These are phyloP conservation scores for Mesoclemmys tuberculata DNA, from an alignment of 2,113 vertebrate genomes.

Conservation along the genomic window DNA sequence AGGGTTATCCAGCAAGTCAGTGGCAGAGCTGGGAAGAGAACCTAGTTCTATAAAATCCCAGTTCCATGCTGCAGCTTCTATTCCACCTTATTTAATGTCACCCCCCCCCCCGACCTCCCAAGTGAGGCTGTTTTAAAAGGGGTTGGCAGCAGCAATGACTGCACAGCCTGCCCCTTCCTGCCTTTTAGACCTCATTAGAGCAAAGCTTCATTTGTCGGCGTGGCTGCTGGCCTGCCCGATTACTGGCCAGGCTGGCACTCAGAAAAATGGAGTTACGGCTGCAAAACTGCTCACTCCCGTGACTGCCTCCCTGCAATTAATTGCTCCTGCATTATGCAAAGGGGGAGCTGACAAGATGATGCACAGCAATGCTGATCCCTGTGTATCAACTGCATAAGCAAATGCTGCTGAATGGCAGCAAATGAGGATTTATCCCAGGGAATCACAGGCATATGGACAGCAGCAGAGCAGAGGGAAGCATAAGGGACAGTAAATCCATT, in stretches of 20 bases:
- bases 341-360: not conserved
- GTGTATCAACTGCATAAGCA: not conserved
- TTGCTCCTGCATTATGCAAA: not conserved
- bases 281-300: not conserved
- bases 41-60: not conserved
- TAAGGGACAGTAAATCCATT: not conserved
- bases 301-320: not conserved
- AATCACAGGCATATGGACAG: not conserved
- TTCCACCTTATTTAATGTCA: not conserved
- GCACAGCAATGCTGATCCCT: not conserved
- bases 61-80: not conserved
- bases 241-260: not conserved
- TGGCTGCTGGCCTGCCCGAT: not conserved
- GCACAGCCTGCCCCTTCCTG: not conserved
- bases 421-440: not conserved
- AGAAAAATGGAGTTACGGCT: not conserved
- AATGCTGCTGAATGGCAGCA: not conserved
- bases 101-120: no score
- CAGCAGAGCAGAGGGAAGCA: not conserved
- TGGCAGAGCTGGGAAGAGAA: not conserved
- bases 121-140: not conserved
- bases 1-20: not conserved
- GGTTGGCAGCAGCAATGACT: not conserved
- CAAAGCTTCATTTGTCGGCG: not conserved
- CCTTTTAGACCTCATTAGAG: not conserved